phyloP scores from a whole-genome alignment of 2,888 invertebrate species.

The Neoitamus cyanurus region DNA sequence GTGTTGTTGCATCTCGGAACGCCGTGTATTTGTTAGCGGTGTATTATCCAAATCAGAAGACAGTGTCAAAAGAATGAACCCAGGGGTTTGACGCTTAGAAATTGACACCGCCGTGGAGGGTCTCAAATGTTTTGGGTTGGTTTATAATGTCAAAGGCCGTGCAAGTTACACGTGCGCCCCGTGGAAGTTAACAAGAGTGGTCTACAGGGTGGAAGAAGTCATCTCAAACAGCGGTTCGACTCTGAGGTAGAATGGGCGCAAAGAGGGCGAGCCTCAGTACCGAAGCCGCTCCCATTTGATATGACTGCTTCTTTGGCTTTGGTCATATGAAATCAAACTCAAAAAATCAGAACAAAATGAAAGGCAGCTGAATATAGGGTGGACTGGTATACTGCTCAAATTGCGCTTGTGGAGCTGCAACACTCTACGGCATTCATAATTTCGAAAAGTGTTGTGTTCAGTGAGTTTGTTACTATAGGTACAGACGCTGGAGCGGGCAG shows the following conservation, averaged over 20 bases:
- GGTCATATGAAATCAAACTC: neutral
- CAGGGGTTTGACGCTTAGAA: constrained; percentile 55
- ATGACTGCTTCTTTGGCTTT: constrained; percentile 26
- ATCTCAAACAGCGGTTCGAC: constrained; percentile 26
- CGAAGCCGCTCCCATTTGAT: neutral
- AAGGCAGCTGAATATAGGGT: constrained; percentile 3
- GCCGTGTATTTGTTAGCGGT: constrained; percentile 44
- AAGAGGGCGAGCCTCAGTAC: neutral
- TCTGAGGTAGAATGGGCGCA: neutral
- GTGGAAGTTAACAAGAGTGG: neutral
- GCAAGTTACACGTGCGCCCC: constrained; percentile 19
- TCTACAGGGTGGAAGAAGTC: constrained; percentile 3
- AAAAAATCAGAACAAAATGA: neutral
- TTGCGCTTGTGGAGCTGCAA: constrained; percentile 9
- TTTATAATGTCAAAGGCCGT: constrained; percentile 16
- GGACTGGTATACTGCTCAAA: neutral
- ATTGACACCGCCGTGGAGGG: constrained; percentile 44
- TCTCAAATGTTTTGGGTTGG: constrained; percentile 48
- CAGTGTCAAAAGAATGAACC: constrained; percentile 68
- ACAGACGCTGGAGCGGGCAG: constrained; percentile 29
- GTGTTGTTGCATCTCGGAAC: neutral
- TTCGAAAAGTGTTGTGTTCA: constrained; percentile 41
- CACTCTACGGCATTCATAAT: constrained; percentile 34
- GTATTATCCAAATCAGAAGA: constrained; percentile 65
- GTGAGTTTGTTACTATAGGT: constrained; percentile 35